These are phyloP conservation scores for Bimastos eiseni DNA, from an alignment of 2,888 invertebrate species.

Conservation along the genomic window DNA sequence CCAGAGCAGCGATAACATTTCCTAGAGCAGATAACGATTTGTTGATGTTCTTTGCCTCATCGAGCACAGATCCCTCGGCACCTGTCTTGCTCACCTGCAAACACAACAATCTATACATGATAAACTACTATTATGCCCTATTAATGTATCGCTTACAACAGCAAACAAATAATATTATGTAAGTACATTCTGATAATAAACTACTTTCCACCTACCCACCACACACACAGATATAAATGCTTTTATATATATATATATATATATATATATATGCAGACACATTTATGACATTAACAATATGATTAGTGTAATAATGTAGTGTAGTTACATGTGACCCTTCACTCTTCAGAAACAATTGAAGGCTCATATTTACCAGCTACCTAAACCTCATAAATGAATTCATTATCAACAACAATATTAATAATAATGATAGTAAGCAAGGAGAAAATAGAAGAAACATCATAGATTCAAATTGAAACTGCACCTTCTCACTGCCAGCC, in stretches of 20 bases:
- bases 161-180: neutral
- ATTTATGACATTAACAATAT: neutral
- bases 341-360: neutral
- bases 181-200: neutral
- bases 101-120: neutral
- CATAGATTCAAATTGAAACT: neutral
- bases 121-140: neutral
- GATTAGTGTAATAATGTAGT: neutral
- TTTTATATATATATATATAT: neutral
- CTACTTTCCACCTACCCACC: no score
- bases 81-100: conserved; percentile 93
- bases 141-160: neutral
- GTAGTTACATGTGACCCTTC: neutral
- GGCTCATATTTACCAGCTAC: neutral
- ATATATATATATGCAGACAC: neutral
- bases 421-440: neutral
- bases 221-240: neutral
- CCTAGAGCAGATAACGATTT: conserved; percentile 98
- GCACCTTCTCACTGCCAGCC: conserved; percentile 97
- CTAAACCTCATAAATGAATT: neutral
- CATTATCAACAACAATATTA: neutral
- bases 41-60: conserved; percentile 99
- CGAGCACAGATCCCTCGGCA: conserved; percentile 96
- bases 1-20: conserved; percentile 97
- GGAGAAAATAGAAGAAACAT: neutral